Base-by-base conservation (phyloP, 2,113 vertebrate genomes). In the Pungitius pungitius region DNA sequence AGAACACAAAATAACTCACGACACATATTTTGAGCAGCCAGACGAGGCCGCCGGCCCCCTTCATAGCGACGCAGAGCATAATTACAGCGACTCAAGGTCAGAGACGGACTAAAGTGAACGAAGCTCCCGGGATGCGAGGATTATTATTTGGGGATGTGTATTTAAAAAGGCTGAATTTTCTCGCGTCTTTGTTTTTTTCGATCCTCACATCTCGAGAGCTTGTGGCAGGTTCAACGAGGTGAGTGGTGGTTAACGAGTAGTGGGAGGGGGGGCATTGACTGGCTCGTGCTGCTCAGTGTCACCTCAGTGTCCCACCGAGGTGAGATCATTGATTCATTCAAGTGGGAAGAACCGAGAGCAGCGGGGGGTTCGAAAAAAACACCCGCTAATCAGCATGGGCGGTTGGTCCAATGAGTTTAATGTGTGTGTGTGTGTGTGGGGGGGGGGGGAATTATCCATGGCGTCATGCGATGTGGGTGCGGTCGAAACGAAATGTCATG, bases 321-420 rank as follows among this genome's bases (percentile, higher is more conserved):
- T 87, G 88, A 78, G 75, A 79, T 42, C 79, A 90, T 90, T 58
- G 81, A 91, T 90, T 81, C 73, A 74, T 75, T 82, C 77, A 59
- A 51, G 62, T 63, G 47, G 64, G 65, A 72, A 75, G 66, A 70
- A 45, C 10, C 3, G 27, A 45, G 69, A 72, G 45, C 71, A 70
- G 47, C 75, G 64, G 45, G 52, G 64, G 45, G 52, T 80, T 86
- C 75, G 75, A 60, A 81, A 91, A 88, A 90, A 88, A 90, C 90
- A 92, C 89, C 87, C 82, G 87, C 86, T 92, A 92, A 90, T 93
- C 90, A 69, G 89, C 88, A 56, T 2, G 33, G 8, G n/a, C 40
- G n/a, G 62, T 85, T 80, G 75, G 78, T 82, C 64, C 76, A 60
- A 72, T 56, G 77, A 68, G 68, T 52, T n/a, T 83, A 83, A 85